Conservation (phyloP, 2,888 invertebrate species). For the Crocallis elinguaria region DNA sequence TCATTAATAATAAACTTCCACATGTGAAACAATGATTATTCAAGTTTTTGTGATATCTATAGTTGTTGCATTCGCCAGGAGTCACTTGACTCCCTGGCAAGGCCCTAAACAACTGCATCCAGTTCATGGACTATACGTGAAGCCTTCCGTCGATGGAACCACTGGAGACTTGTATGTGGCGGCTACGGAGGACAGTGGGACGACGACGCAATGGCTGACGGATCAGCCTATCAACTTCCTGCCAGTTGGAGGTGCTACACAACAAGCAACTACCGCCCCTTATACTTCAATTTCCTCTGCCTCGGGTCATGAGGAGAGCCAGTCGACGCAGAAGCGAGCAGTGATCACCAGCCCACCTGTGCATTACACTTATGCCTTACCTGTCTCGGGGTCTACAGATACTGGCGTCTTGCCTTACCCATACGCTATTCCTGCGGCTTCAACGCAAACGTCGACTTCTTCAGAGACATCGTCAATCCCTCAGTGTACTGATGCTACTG, state of each 20-base stretch:
- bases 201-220: constrained; percentile 71
- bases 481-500: constrained; percentile 44
- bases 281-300: constrained; percentile 43
- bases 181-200: constrained; percentile 72
- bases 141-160: constrained; percentile 71
- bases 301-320: constrained; percentile 49
- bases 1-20: constrained; percentile 30
- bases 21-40: constrained; percentile 35
- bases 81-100: constrained; percentile 53
- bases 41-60: constrained; percentile 17
- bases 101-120: constrained; percentile 61
- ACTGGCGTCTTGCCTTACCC: constrained; percentile 52
- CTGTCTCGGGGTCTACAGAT: constrained; percentile 50
- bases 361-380: constrained; percentile 64
- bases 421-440: constrained; percentile 46
- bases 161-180: constrained; percentile 79
- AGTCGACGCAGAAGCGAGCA: constrained; percentile 59
- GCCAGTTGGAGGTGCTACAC: constrained; percentile 47
- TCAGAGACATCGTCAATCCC: constrained; percentile 47
- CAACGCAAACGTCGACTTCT: constrained; percentile 37
- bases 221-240: constrained; percentile 72
- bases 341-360: constrained; percentile 54
- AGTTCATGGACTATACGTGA: constrained; percentile 74
- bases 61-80: constrained; percentile 36
- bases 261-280: constrained; percentile 39